Percentiles rank a stretch among this genome's conserved stretches.
Conservation (phyloP, 2,797 vertebrate species). For the Mareca strepera region DNA sequence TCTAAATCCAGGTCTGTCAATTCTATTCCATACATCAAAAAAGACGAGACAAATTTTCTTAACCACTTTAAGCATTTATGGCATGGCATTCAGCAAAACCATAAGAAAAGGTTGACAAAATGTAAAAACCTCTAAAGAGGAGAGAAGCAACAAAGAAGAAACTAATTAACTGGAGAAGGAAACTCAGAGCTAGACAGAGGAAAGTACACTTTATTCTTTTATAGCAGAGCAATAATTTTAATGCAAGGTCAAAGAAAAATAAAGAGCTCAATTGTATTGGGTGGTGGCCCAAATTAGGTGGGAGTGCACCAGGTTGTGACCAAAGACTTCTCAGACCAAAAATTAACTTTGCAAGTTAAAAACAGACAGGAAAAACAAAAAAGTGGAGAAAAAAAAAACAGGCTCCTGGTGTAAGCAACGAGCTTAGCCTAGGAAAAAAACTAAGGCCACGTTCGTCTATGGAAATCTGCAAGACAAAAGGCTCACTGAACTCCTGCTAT, state of each 20-base stretch:
- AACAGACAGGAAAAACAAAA: neutral
- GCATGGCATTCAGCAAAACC: neutral
- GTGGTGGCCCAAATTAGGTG: neutral
- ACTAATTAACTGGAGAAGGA: neutral
- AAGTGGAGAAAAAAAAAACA: neutral
- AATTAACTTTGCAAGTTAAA: slow-evolving; percentile 14
- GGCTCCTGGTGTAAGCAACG: neutral
- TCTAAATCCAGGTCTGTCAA: neutral
- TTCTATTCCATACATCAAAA: neutral
- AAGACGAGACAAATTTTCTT: neutral
- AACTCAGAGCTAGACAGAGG: neutral
- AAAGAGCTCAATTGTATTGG: neutral
- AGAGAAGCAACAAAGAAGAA: neutral
- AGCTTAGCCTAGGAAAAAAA: neutral
- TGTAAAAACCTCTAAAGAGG: neutral
- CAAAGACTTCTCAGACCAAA: neutral
- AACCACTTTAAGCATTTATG: neutral
- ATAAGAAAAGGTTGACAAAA: neutral
- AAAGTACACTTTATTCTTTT: neutral
- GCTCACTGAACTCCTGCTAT: neutral
- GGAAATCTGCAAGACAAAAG: neutral
- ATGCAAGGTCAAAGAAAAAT: neutral
- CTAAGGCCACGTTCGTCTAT: accelerated
- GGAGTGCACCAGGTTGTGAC: neutral
- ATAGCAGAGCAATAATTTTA: neutral